Base-by-base conservation (phyloP, 2,797 vertebrate genomes). In the Picus viridis region DNA sequence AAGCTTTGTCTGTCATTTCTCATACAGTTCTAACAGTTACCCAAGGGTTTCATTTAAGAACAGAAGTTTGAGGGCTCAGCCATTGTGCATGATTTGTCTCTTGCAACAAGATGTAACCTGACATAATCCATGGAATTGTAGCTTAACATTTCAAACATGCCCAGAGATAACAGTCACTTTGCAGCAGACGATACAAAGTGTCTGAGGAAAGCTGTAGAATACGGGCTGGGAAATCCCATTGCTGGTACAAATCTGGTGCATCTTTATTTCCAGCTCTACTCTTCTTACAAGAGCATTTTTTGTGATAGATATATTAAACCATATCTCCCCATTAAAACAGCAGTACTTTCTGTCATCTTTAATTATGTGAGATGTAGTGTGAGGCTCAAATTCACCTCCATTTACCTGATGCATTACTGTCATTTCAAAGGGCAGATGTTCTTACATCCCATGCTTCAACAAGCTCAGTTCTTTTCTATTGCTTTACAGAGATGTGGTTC, bases 391-490 rank as follows among this genome's bases (percentile, higher is more conserved):
- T 83, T 95, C 71, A 81, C 93, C 83, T 95, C 92, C 84, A 94
- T 96, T 95, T 96, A 88, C 87, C 94, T 94, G 93, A 96, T 93
- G 87, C 92, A 96, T 96, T 94, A 81, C 86, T 89, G 89, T 86
- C 64, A 47, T 95, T 95, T 94, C 94, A 91, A 95, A 93, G 89
- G 94, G 93, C 94, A 95, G 92, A 91, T 94, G 85, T 83, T 95
- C 89, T 92, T 92, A 92, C 92, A 88, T 56, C 34, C 76, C 68
- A 79, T 88, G 90, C 89, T 89, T 92, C 89, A 94, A 93, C 85
- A 79, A 81, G 51, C 61, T 92, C 63, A 47, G 57, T 30, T 89
- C 64, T 83, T 78, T 86, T 83, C 67, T 83, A 73, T 68, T 85
- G 76, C 86, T 93, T 94, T 71, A 71, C 67, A 88, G 87, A 92